Evolutionary conservation across 2,888 invertebrate genomes (phyloP).

Genomic region (Orgyia antiqua): DNA sequence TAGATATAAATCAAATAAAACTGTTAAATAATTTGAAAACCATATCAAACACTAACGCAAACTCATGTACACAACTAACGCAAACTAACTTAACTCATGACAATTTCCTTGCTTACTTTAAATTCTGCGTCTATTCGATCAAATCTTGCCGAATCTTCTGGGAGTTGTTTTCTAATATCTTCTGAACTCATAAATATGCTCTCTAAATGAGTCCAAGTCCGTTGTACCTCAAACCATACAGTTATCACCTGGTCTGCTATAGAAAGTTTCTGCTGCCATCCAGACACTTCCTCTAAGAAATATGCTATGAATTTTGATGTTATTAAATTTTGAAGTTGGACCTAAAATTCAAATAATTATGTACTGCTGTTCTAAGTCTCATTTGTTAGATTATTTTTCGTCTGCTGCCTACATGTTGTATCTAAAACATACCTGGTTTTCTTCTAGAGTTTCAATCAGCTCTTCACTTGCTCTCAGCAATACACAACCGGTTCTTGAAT

Average conservation of each 20-base stretch:
- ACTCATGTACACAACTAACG: background rate
- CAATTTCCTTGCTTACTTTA: constrained; percentile 78
- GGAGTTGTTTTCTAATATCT: constrained; percentile 95
- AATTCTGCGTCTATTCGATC: constrained; percentile 94
- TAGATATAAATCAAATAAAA: too few species aligned
- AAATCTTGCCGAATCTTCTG: constrained; percentile 95
- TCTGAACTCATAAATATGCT: constrained; percentile 99
- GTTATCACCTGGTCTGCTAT: constrained; percentile 96
- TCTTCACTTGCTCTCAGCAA: constrained; percentile 95
- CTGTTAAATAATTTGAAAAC: too few species aligned
- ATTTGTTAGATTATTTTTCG: too few species aligned
- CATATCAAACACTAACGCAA: too few species aligned
- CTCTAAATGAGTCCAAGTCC: constrained; percentile 98
- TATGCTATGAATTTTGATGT: constrained; percentile 98
- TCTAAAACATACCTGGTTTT: constrained; percentile 87
- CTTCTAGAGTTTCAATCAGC: constrained; percentile 97
- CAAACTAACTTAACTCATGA: background rate
- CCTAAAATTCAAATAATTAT: constrained; percentile 64
- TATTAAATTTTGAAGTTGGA: constrained; percentile 96
- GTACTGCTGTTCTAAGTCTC: background rate
- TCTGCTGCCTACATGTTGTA: too few species aligned
- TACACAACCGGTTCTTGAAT: constrained; percentile 91
- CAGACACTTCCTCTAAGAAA: constrained; percentile 95
- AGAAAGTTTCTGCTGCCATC: constrained; percentile 95
- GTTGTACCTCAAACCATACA: constrained; percentile 96